Evolutionary conservation across 2,888 invertebrate species (phyloP), one percentile per base, ranked within the genome.

Genomic region (Drosophila barbarae): DNA sequence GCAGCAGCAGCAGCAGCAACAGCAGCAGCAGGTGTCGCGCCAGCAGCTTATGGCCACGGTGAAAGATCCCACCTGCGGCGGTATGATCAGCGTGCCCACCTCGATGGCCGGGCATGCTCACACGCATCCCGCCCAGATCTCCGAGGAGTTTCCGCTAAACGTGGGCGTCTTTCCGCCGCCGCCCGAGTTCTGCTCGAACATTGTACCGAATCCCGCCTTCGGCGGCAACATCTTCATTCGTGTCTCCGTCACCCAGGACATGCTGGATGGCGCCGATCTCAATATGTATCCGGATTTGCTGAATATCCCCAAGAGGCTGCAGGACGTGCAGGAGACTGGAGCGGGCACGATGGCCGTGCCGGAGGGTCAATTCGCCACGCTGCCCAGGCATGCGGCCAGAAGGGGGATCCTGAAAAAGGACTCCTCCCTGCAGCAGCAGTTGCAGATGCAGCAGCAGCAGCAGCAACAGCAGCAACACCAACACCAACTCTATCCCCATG

Each of bases 201-300:
- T 89, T 49, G 88, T 89, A 39, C 78, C 87, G 49, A 89, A 89
- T 77, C 89, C 89, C 18, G 85, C 88, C 3, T 90, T 89, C 61
- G 90, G 67, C 12, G 67, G 90, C 32, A 96, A 95, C 87, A 95
- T 96, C 81, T 95, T 95, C 90, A 95, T 96, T 89, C 95, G 95
- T 70, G 95, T 95, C 51, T 93, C 93, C 10, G 91, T 94, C 77
- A 93, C 93, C 65, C 95, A 95, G 89, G 95, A 95, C 69, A 91
- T 93, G 77, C 77, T 90, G 39, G 90, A 90, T 60, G 91, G 92
- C 34, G 90, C 92, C 72, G 91, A 91, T 83, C 90, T 92, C 49
- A 93, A 93, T 66, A 93, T 95, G 86, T 95, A 95, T 89, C 96
- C 96, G 42, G 96, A 96, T 88, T 90, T 96, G 63, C 90, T 96